phyloP scores from a whole-genome alignment of 2,888 invertebrate species.

The Drosophila ezoana region DNA sequence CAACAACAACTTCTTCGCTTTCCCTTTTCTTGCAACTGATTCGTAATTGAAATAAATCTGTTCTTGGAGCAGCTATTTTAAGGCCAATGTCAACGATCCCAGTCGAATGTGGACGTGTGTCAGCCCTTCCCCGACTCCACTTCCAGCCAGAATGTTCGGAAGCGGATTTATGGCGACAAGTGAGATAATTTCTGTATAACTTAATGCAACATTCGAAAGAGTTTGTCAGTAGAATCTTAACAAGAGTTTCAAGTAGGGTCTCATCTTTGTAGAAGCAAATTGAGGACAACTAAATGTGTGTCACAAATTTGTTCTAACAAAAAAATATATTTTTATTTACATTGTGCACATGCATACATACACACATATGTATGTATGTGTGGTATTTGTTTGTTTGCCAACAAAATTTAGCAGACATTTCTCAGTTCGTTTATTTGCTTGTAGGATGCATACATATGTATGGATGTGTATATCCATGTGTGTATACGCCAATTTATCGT shows the following conservation, averaged over 20 bases:
- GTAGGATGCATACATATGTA: slow-evolving; percentile 3
- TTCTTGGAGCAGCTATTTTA: slow-evolving; percentile 52
- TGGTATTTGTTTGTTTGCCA: slow-evolving; percentile 55
- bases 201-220: slow-evolving; percentile 1
- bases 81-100: slow-evolving; percentile 63
- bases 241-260: neutral
- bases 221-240: neutral
- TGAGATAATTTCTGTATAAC: slow-evolving; percentile 2
- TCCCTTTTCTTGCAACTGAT: slow-evolving; percentile 11
- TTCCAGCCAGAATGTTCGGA: slow-evolving; percentile 9
- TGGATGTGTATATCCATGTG: neutral
- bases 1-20: neutral
- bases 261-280: neutral
- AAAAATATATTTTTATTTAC: slow-evolving; percentile 7
- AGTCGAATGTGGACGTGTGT: slow-evolving; percentile 46
- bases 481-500: neutral
- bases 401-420: slow-evolving; percentile 52
- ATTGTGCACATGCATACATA: neutral
- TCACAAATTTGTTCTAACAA: slow-evolving; percentile 15
- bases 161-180: neutral
- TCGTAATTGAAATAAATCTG: slow-evolving; percentile 27
- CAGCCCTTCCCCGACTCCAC: slow-evolving; percentile 16
- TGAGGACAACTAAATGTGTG: slow-evolving; percentile 23
- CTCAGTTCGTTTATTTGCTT: slow-evolving; percentile 21
- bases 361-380: slow-evolving; percentile 2